Evolutionary conservation across 1,140 invertebrate species (phyloP).

Genomic region (Ceratoteleas bidentatus): DNA sequence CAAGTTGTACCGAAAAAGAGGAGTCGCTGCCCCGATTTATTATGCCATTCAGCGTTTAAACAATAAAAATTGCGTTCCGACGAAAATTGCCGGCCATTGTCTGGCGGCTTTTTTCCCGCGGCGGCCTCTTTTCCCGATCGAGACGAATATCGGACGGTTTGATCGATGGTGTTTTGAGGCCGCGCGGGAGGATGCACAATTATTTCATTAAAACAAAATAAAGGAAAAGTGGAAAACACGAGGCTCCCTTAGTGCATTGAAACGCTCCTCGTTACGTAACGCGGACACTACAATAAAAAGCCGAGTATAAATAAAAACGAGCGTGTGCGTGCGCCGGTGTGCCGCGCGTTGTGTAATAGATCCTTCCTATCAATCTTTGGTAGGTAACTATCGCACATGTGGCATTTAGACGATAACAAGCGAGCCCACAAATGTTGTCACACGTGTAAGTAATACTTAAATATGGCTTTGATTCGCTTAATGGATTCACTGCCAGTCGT

Average conservation of each 20-base stretch:
- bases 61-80: constrained; percentile 21
- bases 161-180: not conserved
- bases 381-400: constrained; percentile 70
- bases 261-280: constrained; percentile 29
- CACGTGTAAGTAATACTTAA: constrained; percentile 64
- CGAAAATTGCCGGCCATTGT: too few species aligned
- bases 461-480: constrained; percentile 44
- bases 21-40: constrained; percentile 48
- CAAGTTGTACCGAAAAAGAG: constrained; percentile 51
- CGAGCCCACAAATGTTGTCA: constrained; percentile 62
- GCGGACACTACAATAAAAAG: constrained; percentile 37
- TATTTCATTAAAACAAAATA: not conserved
- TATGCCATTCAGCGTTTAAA: constrained; percentile 44
- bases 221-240: constrained; percentile 8
- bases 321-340: constrained; percentile 36
- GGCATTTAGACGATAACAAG: constrained; percentile 64
- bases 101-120: too few species aligned
- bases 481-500: too few species aligned
- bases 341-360: constrained; percentile 67
- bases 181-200: not conserved
- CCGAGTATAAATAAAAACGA: constrained; percentile 54
- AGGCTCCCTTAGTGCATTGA: constrained; percentile 32
- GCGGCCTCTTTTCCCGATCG: too few species aligned
- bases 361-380: constrained; percentile 72
- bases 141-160: not conserved